Base-by-base conservation (phyloP, 2,113 vertebrate genomes). In the Neolamprologus toae region DNA sequence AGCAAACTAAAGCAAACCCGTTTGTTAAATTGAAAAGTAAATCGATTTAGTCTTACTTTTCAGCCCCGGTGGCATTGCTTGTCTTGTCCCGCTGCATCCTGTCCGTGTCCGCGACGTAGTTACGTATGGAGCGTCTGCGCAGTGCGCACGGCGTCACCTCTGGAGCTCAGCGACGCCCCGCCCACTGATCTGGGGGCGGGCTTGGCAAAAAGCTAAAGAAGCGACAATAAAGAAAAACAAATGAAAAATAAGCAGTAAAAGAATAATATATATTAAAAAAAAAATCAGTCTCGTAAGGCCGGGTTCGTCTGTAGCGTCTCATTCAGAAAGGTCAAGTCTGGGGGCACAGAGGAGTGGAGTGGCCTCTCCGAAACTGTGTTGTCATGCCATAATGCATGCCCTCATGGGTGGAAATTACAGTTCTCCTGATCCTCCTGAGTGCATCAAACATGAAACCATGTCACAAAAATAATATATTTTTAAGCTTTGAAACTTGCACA, bases 41-140 rank as follows among this genome's bases (percentile, higher is more conserved):
- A 37, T 3, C 2, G 5, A 2, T 26, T 8, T 81, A 57, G 73
- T 90, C 95, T 87, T 94, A 97, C 97, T 97, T 97, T 88, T 97
- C 97, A 86, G 93, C 95, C 79, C 9, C 93, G 10, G 78, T 88
- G 79, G 96, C 89, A 76, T 94, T 96, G 81, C 92, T 96, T 26
- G 94, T 95, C 90, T 96, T 96, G 2, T 97, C 97, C 80, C 96
- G 96, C 90, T 97, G 97, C 97, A 97, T 97, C 9, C 4, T 17
- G 12, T 35, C 19, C 12, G 28, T 31, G 2, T 57, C 8, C 5
- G 53, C 3, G 45, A 17, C 19, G 5, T 57, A 4, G 5, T 21
- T 17, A 31, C n/a, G 17, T 37, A 3, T 57, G 13, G 13, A 10
- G 37, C 1, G 37, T 26, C 8, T 28, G 13, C 14, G 40, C 66